Evolutionary conservation across 2,797 vertebrate genomes (phyloP).

Genomic region (Gadopsis marmoratus): DNA sequence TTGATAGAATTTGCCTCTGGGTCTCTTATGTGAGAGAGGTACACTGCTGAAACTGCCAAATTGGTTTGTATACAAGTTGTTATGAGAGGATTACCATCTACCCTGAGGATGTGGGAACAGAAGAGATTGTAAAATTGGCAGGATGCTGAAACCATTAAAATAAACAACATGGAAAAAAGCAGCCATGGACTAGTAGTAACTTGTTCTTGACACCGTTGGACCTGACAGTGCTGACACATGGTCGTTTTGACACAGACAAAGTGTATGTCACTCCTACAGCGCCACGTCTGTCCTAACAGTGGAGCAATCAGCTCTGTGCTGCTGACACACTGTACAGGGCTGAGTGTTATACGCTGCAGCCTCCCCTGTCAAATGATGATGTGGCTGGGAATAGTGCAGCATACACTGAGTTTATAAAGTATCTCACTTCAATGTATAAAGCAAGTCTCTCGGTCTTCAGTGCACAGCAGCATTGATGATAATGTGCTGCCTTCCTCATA

Average conservation of each 20-base stretch:
- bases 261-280: constrained; percentile 50
- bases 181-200: constrained; percentile 21
- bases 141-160: constrained; percentile 66
- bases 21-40: constrained; percentile 72
- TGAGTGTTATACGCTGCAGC: constrained; percentile 44
- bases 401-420: constrained; percentile 45
- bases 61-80: constrained; percentile 82
- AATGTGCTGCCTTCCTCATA: constrained; percentile 33
- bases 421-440: constrained; percentile 54
- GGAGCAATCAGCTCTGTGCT: constrained; percentile 58
- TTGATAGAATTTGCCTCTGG: constrained; percentile 77
- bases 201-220: constrained; percentile 35
- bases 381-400: constrained; percentile 40
- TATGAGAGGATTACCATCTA: constrained; percentile 81
- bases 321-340: constrained; percentile 60
- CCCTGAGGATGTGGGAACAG: constrained; percentile 76
- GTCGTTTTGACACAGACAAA: constrained; percentile 68
- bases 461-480: constrained; percentile 41
- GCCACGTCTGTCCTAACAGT: constrained; percentile 56
- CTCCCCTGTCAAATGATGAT: constrained; percentile 69
- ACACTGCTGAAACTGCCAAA: constrained; percentile 78
- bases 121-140: constrained; percentile 77
- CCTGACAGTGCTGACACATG: constrained; percentile 65
- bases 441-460: constrained; percentile 56
- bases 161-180: constrained; percentile 32